These are phyloP conservation scores for Rhabdomys pumilio DNA, from an alignment of 2,797 vertebrate genomes.

Conservation along the genomic window DNA sequence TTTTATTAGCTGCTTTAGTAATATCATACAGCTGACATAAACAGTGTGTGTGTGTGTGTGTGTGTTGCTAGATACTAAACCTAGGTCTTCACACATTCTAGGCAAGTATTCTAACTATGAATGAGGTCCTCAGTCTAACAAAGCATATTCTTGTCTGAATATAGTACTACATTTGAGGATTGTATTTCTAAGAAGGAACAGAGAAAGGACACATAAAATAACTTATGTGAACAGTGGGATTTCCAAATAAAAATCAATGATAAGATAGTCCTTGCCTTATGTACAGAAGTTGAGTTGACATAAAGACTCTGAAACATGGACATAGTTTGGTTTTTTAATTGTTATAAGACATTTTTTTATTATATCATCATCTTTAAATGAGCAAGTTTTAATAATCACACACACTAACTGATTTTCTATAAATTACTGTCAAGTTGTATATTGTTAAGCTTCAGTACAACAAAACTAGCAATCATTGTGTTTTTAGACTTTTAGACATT, in stretches of 20 bases:
- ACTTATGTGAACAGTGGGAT: neutral
- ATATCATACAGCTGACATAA: neutral
- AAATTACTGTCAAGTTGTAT: neutral
- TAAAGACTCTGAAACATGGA: neutral
- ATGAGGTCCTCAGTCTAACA: neutral
- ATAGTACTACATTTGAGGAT: neutral
- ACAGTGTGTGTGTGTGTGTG: neutral
- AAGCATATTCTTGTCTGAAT: neutral
- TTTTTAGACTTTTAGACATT: constrained; percentile 8
- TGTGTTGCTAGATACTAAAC: neutral
- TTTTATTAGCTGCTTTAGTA: constrained; percentile 8
- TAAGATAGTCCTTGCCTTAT: neutral
- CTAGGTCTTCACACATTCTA: neutral
- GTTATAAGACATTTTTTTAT: neutral
- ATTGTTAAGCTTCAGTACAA: neutral
- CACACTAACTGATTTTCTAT: neutral
- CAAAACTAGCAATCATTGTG: neutral
- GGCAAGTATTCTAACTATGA: neutral
- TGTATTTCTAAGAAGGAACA: neutral
- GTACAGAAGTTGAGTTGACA: neutral
- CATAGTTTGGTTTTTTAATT: neutral
- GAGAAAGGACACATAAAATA: neutral
- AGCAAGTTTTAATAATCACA: neutral
- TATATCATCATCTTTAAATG: neutral
- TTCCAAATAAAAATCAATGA: neutral